Conservation (phyloP, 1,140 invertebrate species). For the Mercenaria mercenaria region DNA sequence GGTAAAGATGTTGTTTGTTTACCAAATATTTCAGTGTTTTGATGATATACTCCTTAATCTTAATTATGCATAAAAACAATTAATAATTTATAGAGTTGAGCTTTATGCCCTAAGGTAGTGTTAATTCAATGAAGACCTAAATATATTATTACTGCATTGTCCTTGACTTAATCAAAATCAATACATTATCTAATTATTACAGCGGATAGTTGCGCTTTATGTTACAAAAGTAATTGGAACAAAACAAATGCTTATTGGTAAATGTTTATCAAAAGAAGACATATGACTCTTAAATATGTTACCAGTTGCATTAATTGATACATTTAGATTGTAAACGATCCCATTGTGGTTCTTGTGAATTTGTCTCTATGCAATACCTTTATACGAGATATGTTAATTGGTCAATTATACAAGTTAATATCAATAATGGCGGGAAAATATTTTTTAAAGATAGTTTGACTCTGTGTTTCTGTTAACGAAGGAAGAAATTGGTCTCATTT, state of each 20-base stretch:
- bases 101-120: neutral
- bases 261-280: neutral
- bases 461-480: too few relatives aligned
- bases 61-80: too few relatives aligned
- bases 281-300: neutral
- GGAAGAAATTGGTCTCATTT: too few relatives aligned
- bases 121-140: neutral
- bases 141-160: neutral
- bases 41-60: too few relatives aligned
- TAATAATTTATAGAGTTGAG: neutral
- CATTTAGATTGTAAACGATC: neutral
- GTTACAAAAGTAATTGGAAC: neutral
- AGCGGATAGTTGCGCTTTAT: neutral
- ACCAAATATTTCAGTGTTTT: too few relatives aligned
- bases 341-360: neutral
- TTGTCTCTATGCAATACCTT: neutral
- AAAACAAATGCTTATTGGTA: neutral
- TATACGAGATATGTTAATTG: too few relatives aligned
- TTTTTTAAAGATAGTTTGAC: too few relatives aligned
- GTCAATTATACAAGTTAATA: too few relatives aligned
- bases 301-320: neutral
- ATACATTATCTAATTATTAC: neutral
- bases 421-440: too few relatives aligned
- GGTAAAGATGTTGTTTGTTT: too few relatives aligned
- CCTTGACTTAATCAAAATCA: neutral